phyloP scores from a whole-genome alignment of 35 echinoderm and acorn worm genomes.

The Strongylocentrotus purpuratus region DNA sequence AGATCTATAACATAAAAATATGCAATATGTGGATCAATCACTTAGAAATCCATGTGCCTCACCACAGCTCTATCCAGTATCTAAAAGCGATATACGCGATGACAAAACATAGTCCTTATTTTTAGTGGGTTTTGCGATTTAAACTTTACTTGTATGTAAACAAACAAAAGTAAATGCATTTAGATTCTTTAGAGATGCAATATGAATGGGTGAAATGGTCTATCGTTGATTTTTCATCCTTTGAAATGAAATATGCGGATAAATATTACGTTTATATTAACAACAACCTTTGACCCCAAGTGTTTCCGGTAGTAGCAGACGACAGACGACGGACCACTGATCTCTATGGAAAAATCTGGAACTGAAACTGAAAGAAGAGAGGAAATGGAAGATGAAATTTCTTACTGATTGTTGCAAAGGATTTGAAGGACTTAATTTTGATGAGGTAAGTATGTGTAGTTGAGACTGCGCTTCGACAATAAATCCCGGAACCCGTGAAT shows the following conservation, averaged over 20 bases:
- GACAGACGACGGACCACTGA: not conserved
- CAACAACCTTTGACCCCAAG: not conserved
- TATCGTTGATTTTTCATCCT: not conserved
- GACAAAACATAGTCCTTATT: not conserved
- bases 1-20: not conserved
- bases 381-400: not conserved
- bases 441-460: not conserved
- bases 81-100: not conserved
- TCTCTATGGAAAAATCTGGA: too few species aligned
- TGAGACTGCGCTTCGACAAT: not conserved
- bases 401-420: not conserved
- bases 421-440: conserved; percentile 16
- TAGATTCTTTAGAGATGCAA: not conserved
- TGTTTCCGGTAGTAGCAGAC: not conserved
- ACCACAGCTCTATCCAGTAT: not conserved
- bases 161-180: not conserved
- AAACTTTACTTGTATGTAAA: not conserved
- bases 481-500: not conserved
- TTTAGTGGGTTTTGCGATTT: not conserved
- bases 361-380: not conserved
- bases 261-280: not conserved
- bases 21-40: not conserved
- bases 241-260: not conserved
- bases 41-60: not conserved
- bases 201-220: not conserved